Evolutionary conservation across 2,113 vertebrate genomes (phyloP).

Genomic region (Sardina pilchardus): DNA sequence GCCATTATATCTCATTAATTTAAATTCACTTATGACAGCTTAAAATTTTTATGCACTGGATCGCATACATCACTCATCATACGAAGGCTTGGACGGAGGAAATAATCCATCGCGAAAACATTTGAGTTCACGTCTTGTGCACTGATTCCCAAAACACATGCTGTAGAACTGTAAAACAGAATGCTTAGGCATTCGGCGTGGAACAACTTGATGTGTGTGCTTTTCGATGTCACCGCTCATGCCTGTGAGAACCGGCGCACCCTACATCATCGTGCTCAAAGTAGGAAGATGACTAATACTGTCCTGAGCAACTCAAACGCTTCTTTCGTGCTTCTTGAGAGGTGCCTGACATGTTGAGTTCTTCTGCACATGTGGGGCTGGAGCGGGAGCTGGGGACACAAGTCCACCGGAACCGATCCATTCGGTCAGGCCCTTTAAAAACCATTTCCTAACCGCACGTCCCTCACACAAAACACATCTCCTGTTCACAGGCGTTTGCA

Average conservation of each 20-base stretch:
- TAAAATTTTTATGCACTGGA: background rate
- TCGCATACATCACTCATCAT: background rate
- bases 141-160: slow-evolving; percentile 19
- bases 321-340: slow-evolving; percentile 36
- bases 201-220: slow-evolving; percentile 16
- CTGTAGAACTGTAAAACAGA: slow-evolving; percentile 15
- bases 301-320: slow-evolving; percentile 33
- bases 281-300: slow-evolving; percentile 5
- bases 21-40: background rate
- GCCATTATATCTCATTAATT: background rate
- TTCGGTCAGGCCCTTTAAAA: slow-evolving; percentile 60
- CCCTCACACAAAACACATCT: slow-evolving; percentile 51
- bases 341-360: slow-evolving; percentile 57
- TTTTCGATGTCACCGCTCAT: slow-evolving; percentile 2
- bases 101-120: slow-evolving; percentile 7
- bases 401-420: slow-evolving; percentile 63
- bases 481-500: slow-evolving; percentile 34
- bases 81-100: background rate
- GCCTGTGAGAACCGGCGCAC: slow-evolving; percentile 14
- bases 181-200: slow-evolving; percentile 12
- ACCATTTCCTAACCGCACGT: slow-evolving; percentile 54
- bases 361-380: slow-evolving; percentile 60
- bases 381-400: slow-evolving; percentile 41
- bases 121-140: background rate
- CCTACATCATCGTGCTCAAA: slow-evolving; percentile 25